Evolutionary conservation across 2,113 vertebrate genomes (phyloP).

Genomic region (Cephalopterus ornatus): DNA sequence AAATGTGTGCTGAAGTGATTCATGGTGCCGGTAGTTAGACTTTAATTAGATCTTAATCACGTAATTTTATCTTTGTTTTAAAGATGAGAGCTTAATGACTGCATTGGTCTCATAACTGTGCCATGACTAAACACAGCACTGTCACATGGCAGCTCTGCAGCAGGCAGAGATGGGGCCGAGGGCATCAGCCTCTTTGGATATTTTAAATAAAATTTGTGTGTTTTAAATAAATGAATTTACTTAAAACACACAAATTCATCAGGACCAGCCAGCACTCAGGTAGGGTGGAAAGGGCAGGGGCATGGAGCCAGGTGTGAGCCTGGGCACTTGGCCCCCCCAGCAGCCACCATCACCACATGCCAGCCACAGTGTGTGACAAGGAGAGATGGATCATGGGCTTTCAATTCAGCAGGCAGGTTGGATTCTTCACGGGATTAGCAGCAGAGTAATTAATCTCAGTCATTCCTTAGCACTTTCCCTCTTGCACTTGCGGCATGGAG

Average conservation of each 20-base stretch:
- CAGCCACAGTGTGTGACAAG: rapidly evolving
- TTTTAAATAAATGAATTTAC: not conserved
- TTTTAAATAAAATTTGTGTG: not conserved
- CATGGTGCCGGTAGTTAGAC: not conserved
- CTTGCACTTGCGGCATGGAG: rapidly evolving
- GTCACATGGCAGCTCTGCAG: not conserved
- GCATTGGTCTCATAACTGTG: not conserved
- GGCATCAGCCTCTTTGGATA: not conserved
- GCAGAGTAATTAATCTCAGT: not conserved
- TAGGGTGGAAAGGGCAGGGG: too few species aligned
- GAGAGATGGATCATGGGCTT: rapidly evolving
- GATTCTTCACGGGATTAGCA: not conserved
- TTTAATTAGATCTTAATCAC: constrained; percentile 45
- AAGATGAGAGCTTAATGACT: constrained; percentile 15
- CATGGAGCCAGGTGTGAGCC: rapidly evolving
- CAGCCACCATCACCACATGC: rapidly evolving
- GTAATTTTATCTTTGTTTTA: constrained; percentile 47
- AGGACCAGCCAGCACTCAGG: not conserved
- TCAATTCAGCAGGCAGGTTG: not conserved
- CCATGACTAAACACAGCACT: not conserved
- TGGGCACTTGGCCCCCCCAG: rapidly evolving
- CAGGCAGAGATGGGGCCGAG: not conserved
- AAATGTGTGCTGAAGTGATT: not conserved
- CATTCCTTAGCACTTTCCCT: not conserved
- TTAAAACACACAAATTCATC: not conserved